These are phyloP conservation scores for Thinocorus orbignyianus DNA, from an alignment of 2,113 vertebrate genomes.

Conservation along the genomic window DNA sequence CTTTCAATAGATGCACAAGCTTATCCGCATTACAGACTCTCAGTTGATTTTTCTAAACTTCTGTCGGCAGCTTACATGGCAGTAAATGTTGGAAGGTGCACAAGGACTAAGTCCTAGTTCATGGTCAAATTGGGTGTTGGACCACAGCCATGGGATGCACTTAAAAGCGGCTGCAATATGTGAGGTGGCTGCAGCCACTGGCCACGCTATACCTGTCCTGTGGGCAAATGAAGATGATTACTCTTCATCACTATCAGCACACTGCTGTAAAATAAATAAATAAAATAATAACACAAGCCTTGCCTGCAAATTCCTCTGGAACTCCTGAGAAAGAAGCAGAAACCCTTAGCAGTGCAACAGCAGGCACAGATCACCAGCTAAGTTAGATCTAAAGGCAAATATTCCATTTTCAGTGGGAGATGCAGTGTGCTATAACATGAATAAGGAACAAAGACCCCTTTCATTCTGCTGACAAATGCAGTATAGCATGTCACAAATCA, in stretches of 20 bases:
- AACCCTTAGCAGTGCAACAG: neutral
- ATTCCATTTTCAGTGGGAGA: slow-evolving; percentile 3
- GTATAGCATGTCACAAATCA: slow-evolving; percentile 60
- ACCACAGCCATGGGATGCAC: neutral
- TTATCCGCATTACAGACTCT: no score
- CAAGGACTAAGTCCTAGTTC: neutral
- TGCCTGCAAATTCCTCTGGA: neutral
- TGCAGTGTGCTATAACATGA: neutral
- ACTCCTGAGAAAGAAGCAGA: neutral
- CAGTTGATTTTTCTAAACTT: neutral
- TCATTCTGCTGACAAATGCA: slow-evolving; percentile 64
- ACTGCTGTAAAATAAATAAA: neutral
- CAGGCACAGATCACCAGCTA: neutral
- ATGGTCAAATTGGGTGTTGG: neutral
- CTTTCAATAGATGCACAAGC: neutral
- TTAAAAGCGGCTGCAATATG: neutral
- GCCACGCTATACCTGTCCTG: neutral
- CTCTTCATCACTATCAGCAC: neutral
- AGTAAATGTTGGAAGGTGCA: neutral
- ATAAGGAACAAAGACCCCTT: slow-evolving; percentile 50
- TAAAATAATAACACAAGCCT: neutral
- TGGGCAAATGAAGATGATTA: neutral
- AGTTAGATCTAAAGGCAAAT: slow-evolving; percentile 30
- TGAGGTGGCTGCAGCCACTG: neutral
- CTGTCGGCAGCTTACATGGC: neutral